Evolutionary conservation across 2,113 vertebrate genomes (phyloP).

Genomic region (Atlantisia rogersi): DNA sequence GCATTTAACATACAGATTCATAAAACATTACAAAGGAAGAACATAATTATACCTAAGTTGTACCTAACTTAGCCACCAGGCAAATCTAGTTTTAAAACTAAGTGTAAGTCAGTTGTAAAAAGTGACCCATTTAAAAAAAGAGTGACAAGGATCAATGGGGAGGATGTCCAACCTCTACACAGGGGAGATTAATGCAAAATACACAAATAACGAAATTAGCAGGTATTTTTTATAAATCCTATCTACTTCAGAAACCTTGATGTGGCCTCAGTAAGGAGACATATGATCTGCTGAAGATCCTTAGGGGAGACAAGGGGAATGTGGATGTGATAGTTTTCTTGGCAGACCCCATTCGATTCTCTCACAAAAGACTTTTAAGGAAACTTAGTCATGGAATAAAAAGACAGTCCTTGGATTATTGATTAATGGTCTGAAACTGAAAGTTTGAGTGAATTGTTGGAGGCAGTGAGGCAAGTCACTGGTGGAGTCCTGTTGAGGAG

Average conservation of each 20-base stretch:
- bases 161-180: background rate
- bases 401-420: background rate
- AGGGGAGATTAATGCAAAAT: background rate
- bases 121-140: background rate
- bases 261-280: background rate
- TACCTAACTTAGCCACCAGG: background rate
- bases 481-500: fast-evolving
- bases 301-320: background rate
- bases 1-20: background rate
- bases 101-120: no score
- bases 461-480: background rate
- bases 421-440: background rate
- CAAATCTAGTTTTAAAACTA: no score
- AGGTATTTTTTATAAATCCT: background rate
- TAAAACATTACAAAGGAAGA: background rate
- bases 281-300: background rate
- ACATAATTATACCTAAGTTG: background rate
- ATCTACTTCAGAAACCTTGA: background rate
- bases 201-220: background rate
- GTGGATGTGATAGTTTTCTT: background rate
- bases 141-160: background rate
- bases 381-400: background rate
- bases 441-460: background rate
- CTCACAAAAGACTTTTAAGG: background rate
- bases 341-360: background rate